A percentile compares a stretch with the other conserved stretches of the same genome.
phyloP scores from a whole-genome alignment of 2,888 invertebrate species.

The Lasioglossum figueresi region DNA sequence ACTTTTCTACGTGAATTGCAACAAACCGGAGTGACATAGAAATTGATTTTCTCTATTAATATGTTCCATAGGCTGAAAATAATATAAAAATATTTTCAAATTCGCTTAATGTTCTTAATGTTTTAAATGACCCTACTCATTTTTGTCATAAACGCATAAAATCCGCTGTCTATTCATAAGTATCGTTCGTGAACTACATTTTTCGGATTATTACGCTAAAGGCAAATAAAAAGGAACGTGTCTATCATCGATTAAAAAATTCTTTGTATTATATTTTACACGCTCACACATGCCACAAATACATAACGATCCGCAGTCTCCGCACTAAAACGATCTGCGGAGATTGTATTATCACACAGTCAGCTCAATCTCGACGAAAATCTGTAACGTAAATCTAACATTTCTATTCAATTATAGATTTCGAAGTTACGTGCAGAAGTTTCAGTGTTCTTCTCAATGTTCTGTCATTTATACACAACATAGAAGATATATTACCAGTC shows the following conservation, averaged over 20 bases:
- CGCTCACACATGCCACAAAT: not conserved
- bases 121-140: no score
- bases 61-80: no score
- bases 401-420: not conserved
- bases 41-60: no score
- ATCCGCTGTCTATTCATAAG: not conserved
- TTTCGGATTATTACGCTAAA: not conserved
- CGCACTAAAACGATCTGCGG: not conserved
- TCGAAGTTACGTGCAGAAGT: not conserved
- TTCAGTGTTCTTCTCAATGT: not conserved
- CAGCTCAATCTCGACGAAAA: not conserved
- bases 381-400: not conserved
- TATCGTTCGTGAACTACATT: not conserved
- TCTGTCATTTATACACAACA: not conserved
- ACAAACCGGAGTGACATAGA: no score
- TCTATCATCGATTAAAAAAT: not conserved
- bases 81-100: no score
- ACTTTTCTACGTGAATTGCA: no score
- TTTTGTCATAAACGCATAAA: no score
- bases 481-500: no score
- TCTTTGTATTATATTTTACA: not conserved
- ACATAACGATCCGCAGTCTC: not conserved
- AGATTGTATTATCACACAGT: not conserved
- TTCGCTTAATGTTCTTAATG: no score
- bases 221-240: not conserved